These are phyloP conservation scores for Scrobipalpa atriplicella DNA, from an alignment of 2,888 invertebrate species.

Conservation along the genomic window DNA sequence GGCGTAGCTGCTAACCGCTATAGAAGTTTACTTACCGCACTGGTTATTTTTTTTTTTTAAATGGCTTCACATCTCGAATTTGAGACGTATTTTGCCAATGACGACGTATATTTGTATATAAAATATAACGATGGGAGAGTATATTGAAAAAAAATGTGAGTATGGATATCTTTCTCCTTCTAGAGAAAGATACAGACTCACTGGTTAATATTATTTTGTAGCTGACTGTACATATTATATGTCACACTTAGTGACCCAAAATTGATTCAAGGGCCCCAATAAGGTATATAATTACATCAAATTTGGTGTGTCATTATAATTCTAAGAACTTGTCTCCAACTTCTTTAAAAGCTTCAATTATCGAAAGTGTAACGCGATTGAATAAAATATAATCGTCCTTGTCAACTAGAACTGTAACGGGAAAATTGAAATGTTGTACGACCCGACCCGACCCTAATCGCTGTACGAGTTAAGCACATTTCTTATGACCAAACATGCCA, in stretches of 20 bases:
- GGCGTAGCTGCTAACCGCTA: too few relatives aligned
- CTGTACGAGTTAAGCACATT: slow-evolving; percentile 43
- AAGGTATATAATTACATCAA: slow-evolving; percentile 25
- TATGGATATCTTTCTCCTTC: too few relatives aligned
- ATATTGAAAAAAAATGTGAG: too few relatives aligned
- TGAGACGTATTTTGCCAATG: too few relatives aligned
- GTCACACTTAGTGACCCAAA: not conserved
- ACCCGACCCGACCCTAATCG: slow-evolving; percentile 69
- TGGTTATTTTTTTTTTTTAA: too few relatives aligned
- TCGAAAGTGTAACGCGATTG: slow-evolving; percentile 51
- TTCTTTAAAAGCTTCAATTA: slow-evolving; percentile 65
- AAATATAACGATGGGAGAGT: too few relatives aligned
- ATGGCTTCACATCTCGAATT: too few relatives aligned
- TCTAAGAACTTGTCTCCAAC: slow-evolving; percentile 48
- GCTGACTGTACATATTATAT: not conserved
- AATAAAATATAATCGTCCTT: slow-evolving; percentile 61
- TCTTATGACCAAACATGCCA: slow-evolving; percentile 62
- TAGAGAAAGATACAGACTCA: too few relatives aligned
- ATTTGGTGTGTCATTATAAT: slow-evolving; percentile 45
- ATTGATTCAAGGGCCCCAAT: not conserved
- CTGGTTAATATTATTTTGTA: too few relatives aligned
- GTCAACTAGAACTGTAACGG: slow-evolving; percentile 43
- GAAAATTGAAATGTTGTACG: slow-evolving; percentile 54
- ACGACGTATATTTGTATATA: too few relatives aligned
- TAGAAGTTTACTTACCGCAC: too few relatives aligned